Evolutionary conservation across 2,797 vertebrate genomes (phyloP).

Genomic region (Gephyroberyx darwinii): DNA sequence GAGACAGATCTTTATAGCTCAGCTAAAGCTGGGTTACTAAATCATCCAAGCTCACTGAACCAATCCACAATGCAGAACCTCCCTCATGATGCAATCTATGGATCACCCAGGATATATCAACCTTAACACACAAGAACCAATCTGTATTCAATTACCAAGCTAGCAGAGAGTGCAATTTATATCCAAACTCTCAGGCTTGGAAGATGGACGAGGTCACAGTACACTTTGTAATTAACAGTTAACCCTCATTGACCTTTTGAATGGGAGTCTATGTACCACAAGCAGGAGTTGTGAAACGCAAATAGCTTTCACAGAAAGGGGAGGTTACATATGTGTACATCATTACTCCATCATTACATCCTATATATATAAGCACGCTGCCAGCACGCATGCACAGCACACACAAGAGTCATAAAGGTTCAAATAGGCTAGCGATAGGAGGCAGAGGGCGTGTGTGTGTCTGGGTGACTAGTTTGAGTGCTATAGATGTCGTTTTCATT

Average conservation of each 20-base stretch:
- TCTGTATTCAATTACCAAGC: constrained; percentile 77
- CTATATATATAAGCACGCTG: neutral
- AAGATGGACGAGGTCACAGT: constrained; percentile 66
- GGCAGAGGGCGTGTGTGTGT: too few species aligned
- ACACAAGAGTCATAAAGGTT: constrained; percentile 12
- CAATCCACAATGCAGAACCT: constrained; percentile 47
- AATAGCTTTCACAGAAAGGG: constrained; percentile 30
- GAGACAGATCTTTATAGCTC: constrained; percentile 59
- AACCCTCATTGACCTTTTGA: constrained; percentile 67
- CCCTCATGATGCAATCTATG: constrained; percentile 46
- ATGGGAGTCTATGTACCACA: neutral
- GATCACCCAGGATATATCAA: constrained; percentile 62
- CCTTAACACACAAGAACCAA: constrained; percentile 68
- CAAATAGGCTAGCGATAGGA: neutral
- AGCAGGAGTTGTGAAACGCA: constrained; percentile 41
- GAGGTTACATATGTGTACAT: constrained; percentile 3
- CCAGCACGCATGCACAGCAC: neutral
- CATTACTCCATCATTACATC: neutral
- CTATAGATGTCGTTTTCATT: too few species aligned
- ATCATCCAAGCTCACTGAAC: constrained; percentile 59
- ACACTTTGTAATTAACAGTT: constrained; percentile 70
- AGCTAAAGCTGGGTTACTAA: constrained; percentile 59
- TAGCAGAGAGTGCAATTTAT: constrained; percentile 66
- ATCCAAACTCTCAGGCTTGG: constrained; percentile 57
- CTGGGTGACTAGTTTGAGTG: too few species aligned